phyloP scores from a whole-genome alignment of 2,888 invertebrate genomes.

The Lepidochitona cinerea region DNA sequence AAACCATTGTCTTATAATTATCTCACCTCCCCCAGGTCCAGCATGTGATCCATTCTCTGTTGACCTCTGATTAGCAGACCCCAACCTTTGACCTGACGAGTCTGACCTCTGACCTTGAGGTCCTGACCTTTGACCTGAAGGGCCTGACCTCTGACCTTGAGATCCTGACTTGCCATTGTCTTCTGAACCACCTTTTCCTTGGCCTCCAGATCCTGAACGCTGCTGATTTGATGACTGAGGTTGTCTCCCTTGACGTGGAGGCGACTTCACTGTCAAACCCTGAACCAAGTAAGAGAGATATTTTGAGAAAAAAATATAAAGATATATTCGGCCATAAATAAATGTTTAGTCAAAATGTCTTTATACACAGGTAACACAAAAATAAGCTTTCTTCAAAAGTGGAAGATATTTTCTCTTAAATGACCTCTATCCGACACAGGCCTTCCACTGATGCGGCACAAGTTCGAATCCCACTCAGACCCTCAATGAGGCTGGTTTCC shows the following conservation, averaged over 20 bases:
- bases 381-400: too few species aligned
- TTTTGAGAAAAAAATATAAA: too few species aligned
- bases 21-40: neutral
- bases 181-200: neutral
- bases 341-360: too few species aligned
- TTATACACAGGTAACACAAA: too few species aligned
- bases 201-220: neutral
- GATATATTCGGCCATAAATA: too few species aligned
- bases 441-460: too few species aligned
- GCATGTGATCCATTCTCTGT: neutral
- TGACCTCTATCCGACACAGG: too few species aligned
- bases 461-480: too few species aligned
- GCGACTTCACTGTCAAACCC: neutral
- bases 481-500: too few species aligned
- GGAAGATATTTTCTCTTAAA: too few species aligned
- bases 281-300: too few species aligned
- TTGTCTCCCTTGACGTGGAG: conserved; percentile 1
- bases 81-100: neutral
- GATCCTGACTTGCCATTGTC: neutral
- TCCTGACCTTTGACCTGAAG: neutral
- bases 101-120: neutral
- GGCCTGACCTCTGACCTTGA: neutral
- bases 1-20: neutral
- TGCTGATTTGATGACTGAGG: neutral
- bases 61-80: neutral